These are phyloP conservation scores for Ochropleura leucogaster DNA, from an alignment of 2,888 invertebrate genomes.

Conservation along the genomic window DNA sequence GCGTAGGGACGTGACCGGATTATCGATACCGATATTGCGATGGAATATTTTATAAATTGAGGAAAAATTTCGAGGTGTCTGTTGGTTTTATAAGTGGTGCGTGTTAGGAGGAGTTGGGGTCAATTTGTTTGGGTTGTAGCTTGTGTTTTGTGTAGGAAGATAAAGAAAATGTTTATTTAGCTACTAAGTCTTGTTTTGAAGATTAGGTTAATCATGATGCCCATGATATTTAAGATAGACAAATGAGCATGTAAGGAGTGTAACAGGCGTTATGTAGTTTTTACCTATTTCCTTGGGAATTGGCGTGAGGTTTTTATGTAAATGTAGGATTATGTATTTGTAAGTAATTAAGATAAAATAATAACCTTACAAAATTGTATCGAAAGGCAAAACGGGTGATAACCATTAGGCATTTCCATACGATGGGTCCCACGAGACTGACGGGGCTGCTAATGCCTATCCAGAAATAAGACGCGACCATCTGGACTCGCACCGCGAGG, in stretches of 20 bases:
- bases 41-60: conserved; percentile 62
- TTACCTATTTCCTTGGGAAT: not conserved
- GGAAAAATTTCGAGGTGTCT: conserved; percentile 52
- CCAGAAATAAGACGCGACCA: too few species aligned
- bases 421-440: too few species aligned
- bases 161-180: not conserved
- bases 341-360: not conserved
- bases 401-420: too few species aligned
- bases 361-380: too few species aligned
- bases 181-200: not conserved
- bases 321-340: not conserved
- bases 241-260: not conserved
- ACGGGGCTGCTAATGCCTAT: too few species aligned
- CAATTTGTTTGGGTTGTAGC: not conserved
- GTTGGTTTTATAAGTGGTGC: conserved; percentile 48
- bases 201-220: not conserved
- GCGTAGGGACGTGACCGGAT: conserved; percentile 73
- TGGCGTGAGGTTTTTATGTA: not conserved
- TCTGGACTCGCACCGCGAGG: too few species aligned
- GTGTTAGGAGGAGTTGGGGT: conserved; percentile 4
- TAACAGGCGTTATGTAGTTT: not conserved
- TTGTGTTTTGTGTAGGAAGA: not conserved
- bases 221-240: too few species aligned
- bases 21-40: conserved; percentile 71
- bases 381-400: too few species aligned